Percentiles rank a stretch among this genome's conserved stretches.
Conservation (phyloP, 1,140 invertebrate genomes). For the Sinella curviseta region DNA sequence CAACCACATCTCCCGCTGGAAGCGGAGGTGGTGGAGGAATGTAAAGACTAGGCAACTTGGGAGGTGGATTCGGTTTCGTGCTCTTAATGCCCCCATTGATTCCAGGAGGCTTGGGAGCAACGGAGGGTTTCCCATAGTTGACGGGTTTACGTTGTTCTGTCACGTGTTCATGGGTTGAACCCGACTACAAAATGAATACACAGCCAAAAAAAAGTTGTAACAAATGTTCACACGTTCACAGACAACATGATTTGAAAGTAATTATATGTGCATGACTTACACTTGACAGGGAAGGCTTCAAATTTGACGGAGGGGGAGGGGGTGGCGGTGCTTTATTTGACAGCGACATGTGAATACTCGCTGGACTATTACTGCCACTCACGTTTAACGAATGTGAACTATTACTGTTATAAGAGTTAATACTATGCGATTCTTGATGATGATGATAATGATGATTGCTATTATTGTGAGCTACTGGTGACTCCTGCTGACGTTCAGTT, state of each 20-base stretch:
- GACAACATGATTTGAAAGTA: background rate
- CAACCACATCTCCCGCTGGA: background rate
- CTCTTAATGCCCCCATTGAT: constrained; percentile 27
- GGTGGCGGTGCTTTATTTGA: constrained; percentile 35
- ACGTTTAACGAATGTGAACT: background rate
- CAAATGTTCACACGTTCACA: background rate
- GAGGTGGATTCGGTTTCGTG: constrained; percentile 47
- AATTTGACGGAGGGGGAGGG: constrained; percentile 29
- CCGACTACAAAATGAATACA: background rate
- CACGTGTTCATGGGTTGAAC: constrained; percentile 24
- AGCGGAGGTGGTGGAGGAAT: constrained; percentile 44
- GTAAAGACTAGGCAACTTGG: constrained; percentile 45
- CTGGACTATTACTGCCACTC: background rate
- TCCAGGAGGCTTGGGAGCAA: constrained; percentile 60
- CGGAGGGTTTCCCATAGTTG: constrained; percentile 58
- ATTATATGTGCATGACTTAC: background rate
- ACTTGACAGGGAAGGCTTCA: constrained; percentile 27
- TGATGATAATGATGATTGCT: constrained; percentile 25
- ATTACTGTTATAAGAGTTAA: constrained; percentile 29
- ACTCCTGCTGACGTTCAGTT: background rate
- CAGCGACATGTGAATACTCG: constrained; percentile 33
- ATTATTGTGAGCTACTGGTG: background rate
- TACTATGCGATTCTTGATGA: constrained; percentile 14
- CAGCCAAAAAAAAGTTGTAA: background rate
- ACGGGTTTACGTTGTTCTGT: constrained; percentile 50